Conservation (phyloP, 1,140 invertebrate species). For the Whitmania pigra region DNA sequence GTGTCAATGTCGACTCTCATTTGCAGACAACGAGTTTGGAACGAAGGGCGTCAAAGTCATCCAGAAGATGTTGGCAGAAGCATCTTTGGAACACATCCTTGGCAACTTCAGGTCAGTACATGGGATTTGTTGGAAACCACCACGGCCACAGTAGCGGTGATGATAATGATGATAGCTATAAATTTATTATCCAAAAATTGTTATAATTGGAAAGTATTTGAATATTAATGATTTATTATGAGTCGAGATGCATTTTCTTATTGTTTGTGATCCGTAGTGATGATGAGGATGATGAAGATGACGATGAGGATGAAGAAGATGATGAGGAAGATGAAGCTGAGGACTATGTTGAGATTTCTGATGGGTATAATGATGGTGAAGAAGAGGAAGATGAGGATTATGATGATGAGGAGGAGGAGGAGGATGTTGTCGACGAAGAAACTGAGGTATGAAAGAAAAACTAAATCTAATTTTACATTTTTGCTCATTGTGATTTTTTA, state of each 20-base stretch:
- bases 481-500: no score
- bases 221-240: not conserved
- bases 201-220: not conserved
- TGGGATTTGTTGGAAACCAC: not conserved
- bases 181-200: not conserved
- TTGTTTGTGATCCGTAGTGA: conserved; percentile 28
- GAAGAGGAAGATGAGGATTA: conserved; percentile 28
- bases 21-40: conserved; percentile 15
- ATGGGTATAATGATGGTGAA: conserved; percentile 33
- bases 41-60: not conserved
- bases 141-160: not conserved
- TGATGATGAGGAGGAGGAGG: conserved; percentile 32
- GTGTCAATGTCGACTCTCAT: conserved; percentile 13
- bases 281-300: conserved; percentile 34
- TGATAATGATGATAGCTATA: not conserved
- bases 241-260: not conserved
- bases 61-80: conserved; percentile 23
- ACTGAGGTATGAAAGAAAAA: no score
- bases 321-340: conserved; percentile 37
- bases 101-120: not conserved
- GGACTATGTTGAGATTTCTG: conserved; percentile 32
- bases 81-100: conserved; percentile 20
- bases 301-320: conserved; percentile 45
- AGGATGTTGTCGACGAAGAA: no score
- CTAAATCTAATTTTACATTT: no score